Evolutionary conservation across 2,797 vertebrate genomes (phyloP), one percentile per base, ranked within the genome.

Genomic region (Ataeniobius toweri): DNA sequence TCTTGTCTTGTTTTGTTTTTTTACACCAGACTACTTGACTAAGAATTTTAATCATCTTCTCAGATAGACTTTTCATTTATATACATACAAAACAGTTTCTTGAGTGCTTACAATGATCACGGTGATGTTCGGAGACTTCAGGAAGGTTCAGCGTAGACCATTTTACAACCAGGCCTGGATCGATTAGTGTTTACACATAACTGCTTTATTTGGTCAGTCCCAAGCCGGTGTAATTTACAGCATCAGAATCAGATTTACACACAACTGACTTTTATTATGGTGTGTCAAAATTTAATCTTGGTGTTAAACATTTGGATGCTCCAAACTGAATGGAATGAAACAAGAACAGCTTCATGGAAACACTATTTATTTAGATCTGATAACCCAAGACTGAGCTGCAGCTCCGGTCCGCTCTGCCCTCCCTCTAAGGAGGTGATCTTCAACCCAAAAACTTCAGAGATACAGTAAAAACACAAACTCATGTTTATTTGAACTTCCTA

Each of bases 21-120:
- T 96, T 92, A 97, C 81, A 96, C 96, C 96, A 96, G 96, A 97
- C 96, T 96, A 96, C 89, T 91, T 95, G 89, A 97, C 96, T 94
- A 95, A 94, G 94, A 92, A 92, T 95, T 93, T 91, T 94, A 94
- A 94, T 95, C 80, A 91, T 92, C 80, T 92, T 95, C 86, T 94
- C 89, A 91, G 94, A 96, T 93, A 96, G 93, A 94, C 92, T 93
- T 93, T 95, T 93, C 92, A 94, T 95, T 95, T 95, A 95, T 95
- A 93, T 96, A 97, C 94, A 96, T 96, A 96, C 95, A 97, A 96
- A 96, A 93, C 93, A 92, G 93, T 94, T 94, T 95, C 92, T 94
- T 89, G 92, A 95, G 93, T 93, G 95, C 95, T 94, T 93, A 95
- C 92, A 94, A 87, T 80, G 88, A 92, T 93, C 89, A 94, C 88